A percentile compares a stretch with the other conserved stretches of the same genome.
These are phyloP conservation scores for Drosophila lowei DNA, from an alignment of 1,140 invertebrate species.

Conservation along the genomic window DNA sequence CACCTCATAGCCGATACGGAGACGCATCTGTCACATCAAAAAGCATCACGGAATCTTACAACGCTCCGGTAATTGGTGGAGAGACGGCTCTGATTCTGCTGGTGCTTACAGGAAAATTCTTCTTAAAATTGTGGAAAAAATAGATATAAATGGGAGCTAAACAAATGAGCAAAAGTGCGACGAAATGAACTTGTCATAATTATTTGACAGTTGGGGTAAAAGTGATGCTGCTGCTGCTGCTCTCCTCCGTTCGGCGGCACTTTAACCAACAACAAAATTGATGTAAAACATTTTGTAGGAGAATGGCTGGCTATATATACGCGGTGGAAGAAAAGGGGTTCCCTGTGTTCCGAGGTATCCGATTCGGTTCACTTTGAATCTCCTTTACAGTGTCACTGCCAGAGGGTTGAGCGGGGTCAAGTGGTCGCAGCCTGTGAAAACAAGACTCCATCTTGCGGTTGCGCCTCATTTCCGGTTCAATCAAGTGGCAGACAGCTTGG, in stretches of 20 bases:
- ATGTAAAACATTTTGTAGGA: slow-evolving; percentile 73
- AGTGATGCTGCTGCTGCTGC: slow-evolving; percentile 34
- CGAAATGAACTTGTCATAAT: slow-evolving; percentile 82
- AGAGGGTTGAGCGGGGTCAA: slow-evolving; percentile 66
- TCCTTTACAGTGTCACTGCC: slow-evolving; percentile 51
- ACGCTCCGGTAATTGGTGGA: slow-evolving; percentile 72
- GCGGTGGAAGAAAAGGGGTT: slow-evolving; percentile 18
- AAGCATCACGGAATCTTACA: slow-evolving; percentile 65
- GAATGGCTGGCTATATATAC: not conserved
- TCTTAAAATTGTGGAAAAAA: slow-evolving; percentile 50
- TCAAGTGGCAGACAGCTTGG: slow-evolving; percentile 59
- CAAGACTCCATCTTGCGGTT: slow-evolving; percentile 48
- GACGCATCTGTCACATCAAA: slow-evolving; percentile 74
- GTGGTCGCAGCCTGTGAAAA: slow-evolving; percentile 75
- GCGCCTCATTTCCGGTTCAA: slow-evolving; percentile 76
- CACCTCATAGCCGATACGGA: slow-evolving; percentile 32
- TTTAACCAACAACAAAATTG: slow-evolving; percentile 53
- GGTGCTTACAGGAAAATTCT: slow-evolving; percentile 69
- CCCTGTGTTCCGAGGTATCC: slow-evolving; percentile 23
- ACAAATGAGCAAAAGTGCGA: slow-evolving; percentile 77
- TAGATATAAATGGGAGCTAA: slow-evolving; percentile 45
- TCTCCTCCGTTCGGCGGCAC: slow-evolving; percentile 30
- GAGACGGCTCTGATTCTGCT: not conserved
- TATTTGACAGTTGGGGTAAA: slow-evolving; percentile 76
- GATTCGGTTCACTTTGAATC: slow-evolving; percentile 69